Evolutionary conservation across 2,888 invertebrate species (phyloP).

Genomic region (Anagyrus pseudococci): DNA sequence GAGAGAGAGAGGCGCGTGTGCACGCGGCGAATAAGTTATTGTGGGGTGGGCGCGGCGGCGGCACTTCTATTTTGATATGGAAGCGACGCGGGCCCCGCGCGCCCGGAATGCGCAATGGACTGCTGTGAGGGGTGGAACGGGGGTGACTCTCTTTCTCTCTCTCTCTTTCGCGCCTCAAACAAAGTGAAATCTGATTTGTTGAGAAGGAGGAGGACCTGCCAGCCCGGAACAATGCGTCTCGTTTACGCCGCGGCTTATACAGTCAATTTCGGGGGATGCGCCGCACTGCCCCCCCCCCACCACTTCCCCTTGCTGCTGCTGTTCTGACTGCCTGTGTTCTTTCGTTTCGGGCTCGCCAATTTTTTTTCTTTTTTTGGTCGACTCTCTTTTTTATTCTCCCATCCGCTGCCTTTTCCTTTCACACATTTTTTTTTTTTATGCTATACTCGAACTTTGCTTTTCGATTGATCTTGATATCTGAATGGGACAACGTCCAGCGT

Average conservation of each 20-base stretch:
- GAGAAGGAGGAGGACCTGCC: constrained; percentile 33
- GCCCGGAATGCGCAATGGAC: constrained; percentile 53
- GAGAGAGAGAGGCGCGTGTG: neutral
- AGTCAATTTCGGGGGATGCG: neutral
- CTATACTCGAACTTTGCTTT: too few species aligned
- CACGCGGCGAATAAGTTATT: constrained; percentile 59
- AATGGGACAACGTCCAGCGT: too few species aligned
- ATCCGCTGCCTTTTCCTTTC: neutral
- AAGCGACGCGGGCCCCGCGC: constrained; percentile 45
- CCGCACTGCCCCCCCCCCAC: neutral
- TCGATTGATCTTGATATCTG: too few species aligned
- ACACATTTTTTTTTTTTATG: too few species aligned
- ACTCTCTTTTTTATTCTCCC: neutral
- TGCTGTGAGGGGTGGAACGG: neutral
- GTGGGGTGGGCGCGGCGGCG: constrained; percentile 49
- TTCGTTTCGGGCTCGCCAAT: neutral
- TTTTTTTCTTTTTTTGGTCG: neutral
- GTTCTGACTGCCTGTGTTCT: neutral
- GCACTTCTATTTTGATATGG: constrained; percentile 57
- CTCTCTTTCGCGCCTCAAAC: constrained; percentile 44
- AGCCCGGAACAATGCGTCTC: constrained; percentile 1
- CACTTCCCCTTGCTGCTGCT: too few species aligned
- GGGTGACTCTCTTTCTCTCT: constrained; percentile 25
- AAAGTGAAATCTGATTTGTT: constrained; percentile 55
- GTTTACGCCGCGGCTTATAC: neutral